Evolutionary conservation across 1,140 invertebrate species (phyloP).

Genomic region (Idris sp.): DNA sequence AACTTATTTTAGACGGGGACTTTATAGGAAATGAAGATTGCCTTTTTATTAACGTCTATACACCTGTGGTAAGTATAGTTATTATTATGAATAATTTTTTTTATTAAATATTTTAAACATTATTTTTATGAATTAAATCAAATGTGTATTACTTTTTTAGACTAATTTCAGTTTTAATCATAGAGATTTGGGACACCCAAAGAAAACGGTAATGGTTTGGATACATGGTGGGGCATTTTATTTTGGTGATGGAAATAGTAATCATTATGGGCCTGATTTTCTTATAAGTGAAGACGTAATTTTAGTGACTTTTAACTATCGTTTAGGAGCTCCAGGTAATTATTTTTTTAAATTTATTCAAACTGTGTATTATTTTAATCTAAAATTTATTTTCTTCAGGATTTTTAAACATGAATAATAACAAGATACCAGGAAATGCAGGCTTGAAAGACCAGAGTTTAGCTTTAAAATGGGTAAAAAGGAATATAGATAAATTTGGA

Average conservation of each 20-base stretch:
- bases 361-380: neutral
- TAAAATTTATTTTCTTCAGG: slow-evolving; percentile 9
- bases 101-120: too few species aligned
- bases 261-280: neutral
- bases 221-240: slow-evolving; percentile 1
- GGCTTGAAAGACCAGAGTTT: slow-evolving; percentile 32
- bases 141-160: too few species aligned
- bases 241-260: neutral
- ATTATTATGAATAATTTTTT: too few species aligned
- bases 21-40: slow-evolving; percentile 30
- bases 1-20: neutral
- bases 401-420: slow-evolving; percentile 9
- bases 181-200: neutral
- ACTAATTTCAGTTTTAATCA: neutral
- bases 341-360: too few species aligned
- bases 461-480: slow-evolving; percentile 19
- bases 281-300: neutral
- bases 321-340: neutral
- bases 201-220: neutral
- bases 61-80: slow-evolving; percentile 4
- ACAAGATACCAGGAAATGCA: slow-evolving; percentile 13
- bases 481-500: slow-evolving; percentile 29
- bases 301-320: neutral
- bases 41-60: slow-evolving; percentile 33
- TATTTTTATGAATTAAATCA: too few species aligned